Percentiles rank a stretch among this genome's conserved stretches.
Conservation (phyloP, 2,113 vertebrate genomes). For the Phainopepla nitens region DNA sequence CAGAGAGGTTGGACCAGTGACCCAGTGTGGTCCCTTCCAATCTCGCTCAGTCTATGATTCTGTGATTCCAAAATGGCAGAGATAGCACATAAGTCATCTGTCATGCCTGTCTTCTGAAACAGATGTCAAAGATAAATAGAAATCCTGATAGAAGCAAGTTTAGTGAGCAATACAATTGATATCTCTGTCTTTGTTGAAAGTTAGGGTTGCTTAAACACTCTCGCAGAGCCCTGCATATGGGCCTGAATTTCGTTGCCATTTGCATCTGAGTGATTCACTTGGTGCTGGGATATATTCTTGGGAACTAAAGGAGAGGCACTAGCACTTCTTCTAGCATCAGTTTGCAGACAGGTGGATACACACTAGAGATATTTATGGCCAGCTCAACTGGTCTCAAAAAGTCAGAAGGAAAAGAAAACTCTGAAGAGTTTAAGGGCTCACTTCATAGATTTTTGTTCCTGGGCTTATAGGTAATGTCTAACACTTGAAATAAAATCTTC, state of each 20-base stretch:
- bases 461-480: neutral
- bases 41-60: neutral
- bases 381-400: neutral
- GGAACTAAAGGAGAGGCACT: neutral
- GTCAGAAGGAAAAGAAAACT: neutral
- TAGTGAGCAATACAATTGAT: neutral
- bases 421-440: no score
- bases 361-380: neutral
- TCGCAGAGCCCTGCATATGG: neutral
- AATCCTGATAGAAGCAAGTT: neutral
- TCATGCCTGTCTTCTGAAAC: neutral
- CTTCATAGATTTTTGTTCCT: neutral
- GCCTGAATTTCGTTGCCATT: neutral
- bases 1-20: neutral
- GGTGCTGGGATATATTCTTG: neutral
- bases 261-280: neutral
- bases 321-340: neutral
- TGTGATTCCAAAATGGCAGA: neutral
- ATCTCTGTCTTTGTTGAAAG: neutral
- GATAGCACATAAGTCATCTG: neutral
- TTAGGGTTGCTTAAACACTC: neutral
- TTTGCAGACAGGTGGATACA: neutral
- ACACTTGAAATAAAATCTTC: neutral
- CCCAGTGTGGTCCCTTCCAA: neutral
- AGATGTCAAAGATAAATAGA: neutral